These are phyloP conservation scores for Urosaurus nigricauda DNA, from an alignment of 2,797 vertebrate genomes.

Conservation along the genomic window DNA sequence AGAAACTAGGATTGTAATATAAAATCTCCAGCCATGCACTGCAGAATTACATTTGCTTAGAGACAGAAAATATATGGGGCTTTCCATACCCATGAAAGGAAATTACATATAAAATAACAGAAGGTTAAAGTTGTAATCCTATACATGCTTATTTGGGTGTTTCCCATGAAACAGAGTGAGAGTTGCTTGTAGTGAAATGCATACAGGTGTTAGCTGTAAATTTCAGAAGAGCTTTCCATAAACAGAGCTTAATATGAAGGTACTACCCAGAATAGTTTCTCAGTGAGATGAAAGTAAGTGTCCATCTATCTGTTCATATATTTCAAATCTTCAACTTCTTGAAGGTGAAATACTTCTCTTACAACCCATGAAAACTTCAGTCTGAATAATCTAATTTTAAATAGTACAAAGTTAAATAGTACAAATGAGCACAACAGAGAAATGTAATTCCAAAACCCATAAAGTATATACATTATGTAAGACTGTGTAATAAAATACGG, in stretches of 20 bases:
- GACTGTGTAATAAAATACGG: not conserved
- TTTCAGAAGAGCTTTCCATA: conserved; percentile 4
- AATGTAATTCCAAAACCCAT: not conserved
- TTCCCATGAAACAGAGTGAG: not conserved
- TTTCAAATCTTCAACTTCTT: conserved; percentile 3
- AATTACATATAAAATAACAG: not conserved
- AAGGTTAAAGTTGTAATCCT: not conserved
- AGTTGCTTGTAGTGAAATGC: not conserved
- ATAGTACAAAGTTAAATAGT: not conserved
- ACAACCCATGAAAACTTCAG: not conserved
- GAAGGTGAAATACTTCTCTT: not conserved
- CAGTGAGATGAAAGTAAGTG: not conserved
- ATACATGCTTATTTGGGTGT: not conserved
- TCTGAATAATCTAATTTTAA: not conserved
- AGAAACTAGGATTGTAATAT: not conserved
- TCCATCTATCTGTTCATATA: not conserved
- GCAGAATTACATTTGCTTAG: not conserved
- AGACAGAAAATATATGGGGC: not conserved
- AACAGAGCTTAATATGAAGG: not conserved
- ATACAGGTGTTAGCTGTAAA: not conserved
- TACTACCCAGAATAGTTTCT: not conserved
- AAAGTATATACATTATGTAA: not conserved
- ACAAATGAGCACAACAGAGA: not conserved
- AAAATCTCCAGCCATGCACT: not conserved
- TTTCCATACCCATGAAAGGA: not conserved